Percentiles rank a stretch among this genome's conserved stretches.
These are phyloP conservation scores for Menidia menidia DNA, from an alignment of 2,797 vertebrate species.

Conservation along the genomic window DNA sequence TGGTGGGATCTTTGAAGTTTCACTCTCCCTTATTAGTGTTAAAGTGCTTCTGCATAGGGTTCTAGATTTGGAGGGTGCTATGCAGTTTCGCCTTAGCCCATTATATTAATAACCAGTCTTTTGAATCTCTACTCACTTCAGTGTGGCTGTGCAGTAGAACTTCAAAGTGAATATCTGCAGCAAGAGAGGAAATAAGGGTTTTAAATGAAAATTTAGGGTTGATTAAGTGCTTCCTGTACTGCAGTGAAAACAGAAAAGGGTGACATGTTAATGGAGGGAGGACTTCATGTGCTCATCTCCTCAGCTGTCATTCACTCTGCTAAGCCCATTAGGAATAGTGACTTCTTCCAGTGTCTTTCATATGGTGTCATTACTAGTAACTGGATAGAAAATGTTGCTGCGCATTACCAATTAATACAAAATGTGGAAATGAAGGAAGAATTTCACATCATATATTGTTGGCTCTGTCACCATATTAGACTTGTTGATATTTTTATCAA, in stretches of 20 bases:
- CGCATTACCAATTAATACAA: neutral
- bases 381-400: slow-evolving; percentile 3
- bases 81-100: slow-evolving; percentile 35
- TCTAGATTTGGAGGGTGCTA: slow-evolving; percentile 1
- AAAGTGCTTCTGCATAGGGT: neutral
- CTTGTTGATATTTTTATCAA: neutral
- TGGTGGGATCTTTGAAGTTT: neutral
- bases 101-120: slow-evolving; percentile 56
- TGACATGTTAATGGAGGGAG: slow-evolving; percentile 45
- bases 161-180: slow-evolving; percentile 42
- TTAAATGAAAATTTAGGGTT: slow-evolving; percentile 52
- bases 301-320: slow-evolving; percentile 39
- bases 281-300: slow-evolving; percentile 14
- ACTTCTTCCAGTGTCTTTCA: slow-evolving; percentile 22
- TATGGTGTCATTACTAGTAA: slow-evolving; percentile 7
- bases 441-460: neutral
- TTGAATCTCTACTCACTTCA: slow-evolving; percentile 44
- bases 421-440: neutral
- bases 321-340: slow-evolving; percentile 42
- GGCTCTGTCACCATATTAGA: neutral
- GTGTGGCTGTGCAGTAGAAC: slow-evolving; percentile 42
- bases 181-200: slow-evolving; percentile 34
- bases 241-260: slow-evolving; percentile 36
- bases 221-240: slow-evolving; percentile 59
- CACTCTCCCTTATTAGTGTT: neutral